Base-by-base conservation (phyloP, 2,888 invertebrate genomes). In the Blastobasis adustella region DNA sequence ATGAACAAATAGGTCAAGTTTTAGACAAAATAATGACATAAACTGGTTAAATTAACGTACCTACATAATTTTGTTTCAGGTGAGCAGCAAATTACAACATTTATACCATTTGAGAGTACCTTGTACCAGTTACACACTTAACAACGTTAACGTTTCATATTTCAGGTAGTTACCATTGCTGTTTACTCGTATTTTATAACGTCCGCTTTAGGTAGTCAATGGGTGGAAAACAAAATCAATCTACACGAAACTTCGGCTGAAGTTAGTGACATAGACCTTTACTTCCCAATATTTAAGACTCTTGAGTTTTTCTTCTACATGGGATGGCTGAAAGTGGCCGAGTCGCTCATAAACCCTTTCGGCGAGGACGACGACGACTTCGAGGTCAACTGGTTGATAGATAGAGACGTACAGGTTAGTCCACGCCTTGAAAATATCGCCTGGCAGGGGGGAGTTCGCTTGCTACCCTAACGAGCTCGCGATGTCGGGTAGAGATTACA, bases 281-380 rank as follows among this genome's bases (percentile, higher is more conserved):
- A 97, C 72, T 94, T 98, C 74, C 98, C 98, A 0, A 90, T 97
- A 64, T 98, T 98, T 75, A 95, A 95, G 5, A 94, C 96, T 9
- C 83, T 98, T 55, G 96, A 97, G 76, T 96, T 96, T 75, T 94
- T 94, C 76, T 94, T 95, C 83, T 95, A 95, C 69, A 94, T 95
- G 93, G 96, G 96, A 9, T 96, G 96, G 96, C 82, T 96, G 42
- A 96, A 96, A 87, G 96, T 96, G 66, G 97, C 97, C 36, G 97
- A 97, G 81, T 93, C 95, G 0, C 82, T 97, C 51, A 96, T 97
- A 58, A 98, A 98, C 82, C 96, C 96, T 0, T 96, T 96, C 66
- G 96, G 96, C 1, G 96, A 96, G 71, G 96, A 96, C 65, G 96
- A 96, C 69, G 96, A 96, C 68, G 96, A 96, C 66, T 96, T 96